phyloP scores from a whole-genome alignment of 2,113 vertebrate species.

The Oxygymnocypris stewartii region DNA sequence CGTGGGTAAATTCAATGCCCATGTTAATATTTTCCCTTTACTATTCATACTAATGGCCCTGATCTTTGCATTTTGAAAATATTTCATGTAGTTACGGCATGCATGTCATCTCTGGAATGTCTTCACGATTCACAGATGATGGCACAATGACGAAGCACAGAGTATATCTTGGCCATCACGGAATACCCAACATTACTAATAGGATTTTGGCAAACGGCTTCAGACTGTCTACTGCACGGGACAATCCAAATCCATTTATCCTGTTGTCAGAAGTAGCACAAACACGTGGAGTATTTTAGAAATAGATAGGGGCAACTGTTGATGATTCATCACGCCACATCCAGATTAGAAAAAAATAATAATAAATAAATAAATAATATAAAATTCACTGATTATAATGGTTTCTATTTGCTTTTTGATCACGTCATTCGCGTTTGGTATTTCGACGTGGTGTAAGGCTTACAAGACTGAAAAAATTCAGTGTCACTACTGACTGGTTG shows the following conservation, averaged over 20 bases:
- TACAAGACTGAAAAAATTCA: neutral
- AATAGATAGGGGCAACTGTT: neutral
- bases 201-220: neutral
- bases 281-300: neutral
- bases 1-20: neutral
- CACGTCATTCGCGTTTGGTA: neutral
- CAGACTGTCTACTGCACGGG: neutral
- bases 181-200: neutral
- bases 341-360: neutral
- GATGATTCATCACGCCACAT: neutral
- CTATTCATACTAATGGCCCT: neutral
- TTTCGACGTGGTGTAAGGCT: neutral
- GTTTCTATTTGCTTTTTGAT: neutral
- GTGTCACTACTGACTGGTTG: neutral
- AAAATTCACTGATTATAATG: neutral
- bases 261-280: neutral
- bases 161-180: neutral
- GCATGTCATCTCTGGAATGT: neutral
- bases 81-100: neutral
- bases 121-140: neutral
- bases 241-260: neutral
- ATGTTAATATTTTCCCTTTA: neutral
- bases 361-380: too few species aligned
- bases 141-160: neutral
- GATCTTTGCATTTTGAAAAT: neutral